Base-by-base conservation (phyloP, 2,797 vertebrate genomes). In the Lutjanus argentimaculatus region DNA sequence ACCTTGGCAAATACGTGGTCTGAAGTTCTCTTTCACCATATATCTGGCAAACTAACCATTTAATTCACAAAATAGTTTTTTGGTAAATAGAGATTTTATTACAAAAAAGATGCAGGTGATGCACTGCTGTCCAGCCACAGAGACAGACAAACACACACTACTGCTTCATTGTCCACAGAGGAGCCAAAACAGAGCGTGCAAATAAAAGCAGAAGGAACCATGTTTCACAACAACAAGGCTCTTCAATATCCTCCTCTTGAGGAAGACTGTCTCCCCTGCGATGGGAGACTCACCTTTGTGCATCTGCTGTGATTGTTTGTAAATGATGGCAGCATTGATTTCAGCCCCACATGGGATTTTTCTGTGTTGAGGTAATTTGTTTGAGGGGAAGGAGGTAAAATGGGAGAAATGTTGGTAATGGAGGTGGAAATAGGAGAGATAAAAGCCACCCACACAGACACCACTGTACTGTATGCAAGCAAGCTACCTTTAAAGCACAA, bases 251-350 rank as follows among this genome's bases (percentile, higher is more conserved):
- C 55, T 63, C 45, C 80, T 75, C 67, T 42, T 52, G 71, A 86
- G 75, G 75, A 86, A 70, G 30, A 82, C 75, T 70, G 72, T 21
- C 56, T 83, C 72, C 17, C 56, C 77, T 53, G 55, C 67, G 48
- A 43, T 3, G 22, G 40, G 75, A 76, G 61, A 81, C 21, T 81
- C 85, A 86, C 85, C 80, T 93, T 83, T 85, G 72, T 84, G 78
- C 49, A 42, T 84, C 82, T 70, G 66, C 63, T 80, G 75, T 67
- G 85, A 84, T 82, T 91, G 87, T 89, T 90, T 86, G 80, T 77
- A 84, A 88, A 90, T 89, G 89, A 91, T 78, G 85, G 83, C 76
- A 56, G 82, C 79, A 90, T 79, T 88, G 89, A 92, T 88, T 89
- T 89, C 66, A 79, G 83, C 80, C 64, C 69, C 77, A 36, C 75